phyloP scores from a whole-genome alignment of 2,888 invertebrate genomes.

The Dolomedes plantarius region DNA sequence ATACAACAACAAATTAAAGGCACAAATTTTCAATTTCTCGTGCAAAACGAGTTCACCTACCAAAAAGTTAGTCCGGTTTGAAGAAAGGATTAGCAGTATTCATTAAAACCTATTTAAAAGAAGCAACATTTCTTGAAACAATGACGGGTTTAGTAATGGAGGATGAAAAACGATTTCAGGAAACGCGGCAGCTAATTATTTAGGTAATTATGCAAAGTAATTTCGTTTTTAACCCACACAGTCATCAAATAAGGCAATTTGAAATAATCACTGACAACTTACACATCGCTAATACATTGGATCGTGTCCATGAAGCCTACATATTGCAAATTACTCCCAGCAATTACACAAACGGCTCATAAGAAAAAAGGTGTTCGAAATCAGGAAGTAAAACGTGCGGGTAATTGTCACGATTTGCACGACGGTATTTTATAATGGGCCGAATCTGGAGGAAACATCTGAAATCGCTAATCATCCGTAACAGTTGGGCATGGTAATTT shows the following conservation, averaged over 20 bases:
- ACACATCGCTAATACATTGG: neutral
- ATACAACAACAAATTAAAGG: too few relatives aligned
- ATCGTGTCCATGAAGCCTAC: neutral
- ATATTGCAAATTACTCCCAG: neutral
- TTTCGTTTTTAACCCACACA: neutral
- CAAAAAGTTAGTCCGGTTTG: too few relatives aligned
- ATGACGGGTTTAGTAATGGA: too few relatives aligned
- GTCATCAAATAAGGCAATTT: neutral
- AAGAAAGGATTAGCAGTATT: too few relatives aligned
- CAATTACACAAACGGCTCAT: neutral
- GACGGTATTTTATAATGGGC: neutral
- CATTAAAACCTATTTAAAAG: too few relatives aligned
- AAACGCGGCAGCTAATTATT: too few relatives aligned
- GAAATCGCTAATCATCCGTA: neutral
- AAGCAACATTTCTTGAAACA: too few relatives aligned
- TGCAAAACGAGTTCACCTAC: too few relatives aligned
- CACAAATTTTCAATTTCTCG: too few relatives aligned
- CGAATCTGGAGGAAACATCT: neutral
- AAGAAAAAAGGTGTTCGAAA: neutral
- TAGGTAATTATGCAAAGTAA: neutral
- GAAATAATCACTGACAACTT: neutral
- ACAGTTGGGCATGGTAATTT: neutral
- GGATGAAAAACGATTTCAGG: too few relatives aligned
- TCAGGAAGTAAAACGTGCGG: neutral
- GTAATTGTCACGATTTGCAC: slow-evolving; percentile 7